Evolutionary conservation across 2,113 vertebrate species (phyloP).

Genomic region (Takifugu flavidus): DNA sequence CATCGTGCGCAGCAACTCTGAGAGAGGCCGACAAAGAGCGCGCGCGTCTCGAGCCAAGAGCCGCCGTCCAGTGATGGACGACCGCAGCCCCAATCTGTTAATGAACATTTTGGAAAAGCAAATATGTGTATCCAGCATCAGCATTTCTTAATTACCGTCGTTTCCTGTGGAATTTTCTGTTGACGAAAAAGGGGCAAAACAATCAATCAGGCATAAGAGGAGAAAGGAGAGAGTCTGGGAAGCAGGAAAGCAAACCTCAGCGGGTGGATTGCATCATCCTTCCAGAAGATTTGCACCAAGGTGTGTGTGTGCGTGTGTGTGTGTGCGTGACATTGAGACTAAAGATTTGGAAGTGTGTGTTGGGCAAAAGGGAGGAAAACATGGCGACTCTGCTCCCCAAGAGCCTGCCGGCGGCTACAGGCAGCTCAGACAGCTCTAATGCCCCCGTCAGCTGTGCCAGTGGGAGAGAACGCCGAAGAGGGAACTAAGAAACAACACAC

Average conservation of each 20-base stretch:
- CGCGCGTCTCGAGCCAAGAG: slow-evolving; percentile 60
- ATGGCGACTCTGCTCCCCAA: slow-evolving; percentile 26
- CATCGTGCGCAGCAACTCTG: slow-evolving; percentile 53
- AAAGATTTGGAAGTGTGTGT: slow-evolving; percentile 16
- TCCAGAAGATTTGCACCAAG: slow-evolving; percentile 39
- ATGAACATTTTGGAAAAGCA: slow-evolving; percentile 75
- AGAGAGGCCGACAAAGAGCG: slow-evolving; percentile 49
- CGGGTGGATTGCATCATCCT: slow-evolving; percentile 52
- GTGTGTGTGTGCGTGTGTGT: slow-evolving; percentile 29
- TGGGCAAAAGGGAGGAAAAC: slow-evolving; percentile 37
- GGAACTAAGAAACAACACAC: slow-evolving; percentile 2
- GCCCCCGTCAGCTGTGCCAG: slow-evolving; percentile 49
- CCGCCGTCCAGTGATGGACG: slow-evolving; percentile 67
- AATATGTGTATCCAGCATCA: slow-evolving; percentile 74
- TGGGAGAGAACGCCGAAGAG: slow-evolving; percentile 16
- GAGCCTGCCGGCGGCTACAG: slow-evolving; percentile 36
- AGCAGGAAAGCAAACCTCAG: slow-evolving; percentile 37
- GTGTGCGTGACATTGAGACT: slow-evolving; percentile 18
- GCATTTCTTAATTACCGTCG: slow-evolving; percentile 71
- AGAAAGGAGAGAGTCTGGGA: slow-evolving; percentile 35
- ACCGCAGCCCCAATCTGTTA: slow-evolving; percentile 54
- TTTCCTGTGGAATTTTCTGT: slow-evolving; percentile 74
- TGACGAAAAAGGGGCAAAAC: slow-evolving; percentile 64
- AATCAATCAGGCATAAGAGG: slow-evolving; percentile 49
- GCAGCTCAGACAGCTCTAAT: slow-evolving; percentile 36